Conservation (phyloP, 2,797 vertebrate species). For the Rhinophrynus dorsalis region DNA sequence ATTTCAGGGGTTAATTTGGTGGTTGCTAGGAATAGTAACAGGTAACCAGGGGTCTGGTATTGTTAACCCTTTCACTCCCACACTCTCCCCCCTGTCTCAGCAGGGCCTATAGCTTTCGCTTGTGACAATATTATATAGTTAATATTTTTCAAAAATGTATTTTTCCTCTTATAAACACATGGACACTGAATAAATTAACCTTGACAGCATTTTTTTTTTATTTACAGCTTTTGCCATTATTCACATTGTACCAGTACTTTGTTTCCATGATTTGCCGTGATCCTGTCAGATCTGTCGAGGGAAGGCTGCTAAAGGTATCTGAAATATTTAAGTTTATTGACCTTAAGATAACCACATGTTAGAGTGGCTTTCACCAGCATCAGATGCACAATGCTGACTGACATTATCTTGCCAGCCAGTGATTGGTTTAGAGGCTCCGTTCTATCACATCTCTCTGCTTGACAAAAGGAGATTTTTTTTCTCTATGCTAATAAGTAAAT, state of each 20-base stretch:
- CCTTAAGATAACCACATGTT: constrained; percentile 30
- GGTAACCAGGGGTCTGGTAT: too few relatives aligned
- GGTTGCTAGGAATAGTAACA: too few relatives aligned
- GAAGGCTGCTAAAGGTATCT: constrained; percentile 88
- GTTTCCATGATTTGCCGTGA: constrained; percentile 82
- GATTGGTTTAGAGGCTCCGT: constrained; percentile 3
- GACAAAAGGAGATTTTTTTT: neutral
- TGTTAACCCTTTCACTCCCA: too few relatives aligned
- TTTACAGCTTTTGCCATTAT: constrained; percentile 82
- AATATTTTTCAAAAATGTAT: too few relatives aligned
- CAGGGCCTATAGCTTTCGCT: too few relatives aligned
- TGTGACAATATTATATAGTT: too few relatives aligned
- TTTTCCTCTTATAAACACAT: too few relatives aligned
- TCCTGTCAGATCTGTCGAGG: constrained; percentile 72
- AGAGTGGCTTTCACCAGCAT: constrained; percentile 1
- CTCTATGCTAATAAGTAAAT: neutral
- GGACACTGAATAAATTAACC: neutral
- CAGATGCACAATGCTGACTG: constrained; percentile 13
- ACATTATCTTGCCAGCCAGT: constrained; percentile 32
- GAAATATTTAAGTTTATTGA: constrained; percentile 36
- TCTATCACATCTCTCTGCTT: neutral
- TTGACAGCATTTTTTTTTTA: neutral
- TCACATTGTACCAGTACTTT: constrained; percentile 83
- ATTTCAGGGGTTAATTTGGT: too few relatives aligned
- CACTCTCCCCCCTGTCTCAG: too few relatives aligned